A percentile compares a stretch with the other conserved stretches of the same genome.
These are phyloP conservation scores for Porites cylindrica DNA, from an alignment of 92 coral and sea anemone genomes.

Conservation along the genomic window DNA sequence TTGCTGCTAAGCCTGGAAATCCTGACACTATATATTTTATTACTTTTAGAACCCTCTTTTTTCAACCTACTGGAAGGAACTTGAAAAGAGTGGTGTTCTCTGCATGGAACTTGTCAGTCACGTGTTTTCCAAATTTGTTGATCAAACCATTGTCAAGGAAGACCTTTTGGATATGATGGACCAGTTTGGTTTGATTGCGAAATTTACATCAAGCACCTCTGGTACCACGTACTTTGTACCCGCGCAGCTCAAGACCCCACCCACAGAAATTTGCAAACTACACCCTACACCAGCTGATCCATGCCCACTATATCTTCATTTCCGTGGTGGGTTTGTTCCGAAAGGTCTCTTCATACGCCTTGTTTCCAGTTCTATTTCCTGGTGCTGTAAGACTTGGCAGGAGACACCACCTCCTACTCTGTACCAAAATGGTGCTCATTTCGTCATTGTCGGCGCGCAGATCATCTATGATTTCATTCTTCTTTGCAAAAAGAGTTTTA, in stretches of 20 bases:
- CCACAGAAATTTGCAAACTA: background rate
- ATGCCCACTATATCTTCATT: background rate
- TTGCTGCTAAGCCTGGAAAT: too few relatives aligned
- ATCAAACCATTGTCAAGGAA: background rate
- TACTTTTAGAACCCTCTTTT: background rate
- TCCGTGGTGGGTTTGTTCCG: background rate
- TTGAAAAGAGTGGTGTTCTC: background rate
- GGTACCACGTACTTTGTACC: background rate
- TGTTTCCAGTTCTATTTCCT: background rate
- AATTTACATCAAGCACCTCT: background rate
- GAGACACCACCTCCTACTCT: background rate
- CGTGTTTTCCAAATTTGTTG: background rate
- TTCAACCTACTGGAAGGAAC: background rate
- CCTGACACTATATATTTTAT: too few relatives aligned
- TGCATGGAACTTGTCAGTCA: background rate
- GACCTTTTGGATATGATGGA: slow-evolving; percentile 15
- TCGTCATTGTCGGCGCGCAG: background rate
- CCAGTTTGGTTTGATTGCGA: slow-evolving; percentile 4
- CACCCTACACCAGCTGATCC: background rate
- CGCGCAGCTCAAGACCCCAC: background rate
- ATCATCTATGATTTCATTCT: background rate
- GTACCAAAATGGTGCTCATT: background rate
- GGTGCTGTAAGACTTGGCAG: background rate
- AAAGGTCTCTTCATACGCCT: slow-evolving; percentile 2
- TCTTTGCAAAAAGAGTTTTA: background rate